phyloP scores from a whole-genome alignment of 2,797 vertebrate genomes.

The Anabas testudineus region DNA sequence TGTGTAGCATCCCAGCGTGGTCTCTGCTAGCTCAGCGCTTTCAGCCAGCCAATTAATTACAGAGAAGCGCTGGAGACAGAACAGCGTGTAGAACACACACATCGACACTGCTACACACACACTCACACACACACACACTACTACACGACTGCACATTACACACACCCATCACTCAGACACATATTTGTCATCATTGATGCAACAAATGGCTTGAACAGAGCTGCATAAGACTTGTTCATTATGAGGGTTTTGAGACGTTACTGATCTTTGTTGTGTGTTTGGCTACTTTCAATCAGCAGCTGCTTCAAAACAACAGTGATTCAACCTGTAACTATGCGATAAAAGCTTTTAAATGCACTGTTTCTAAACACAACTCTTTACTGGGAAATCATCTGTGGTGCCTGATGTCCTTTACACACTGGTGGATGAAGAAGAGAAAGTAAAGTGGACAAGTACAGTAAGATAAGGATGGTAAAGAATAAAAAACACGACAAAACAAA shows the following conservation, averaged over 20 bases:
- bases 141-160: slow-evolving; percentile 51
- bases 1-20: slow-evolving; percentile 64
- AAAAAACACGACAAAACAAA: neutral
- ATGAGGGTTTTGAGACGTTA: slow-evolving; percentile 40
- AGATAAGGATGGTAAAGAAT: neutral
- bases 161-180: slow-evolving; percentile 56
- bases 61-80: slow-evolving; percentile 76
- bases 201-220: slow-evolving; percentile 67
- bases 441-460: neutral
- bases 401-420: slow-evolving; percentile 4
- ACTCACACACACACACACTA: slow-evolving; percentile 41
- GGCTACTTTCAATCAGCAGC: slow-evolving; percentile 24
- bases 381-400: neutral
- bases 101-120: slow-evolving; percentile 41
- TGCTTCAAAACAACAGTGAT: slow-evolving; percentile 19
- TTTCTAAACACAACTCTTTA: slow-evolving; percentile 3
- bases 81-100: slow-evolving; percentile 71
- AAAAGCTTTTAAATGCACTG: slow-evolving; percentile 3
- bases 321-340: slow-evolving; percentile 8
- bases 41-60: slow-evolving; percentile 84
- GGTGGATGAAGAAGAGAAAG: neutral
- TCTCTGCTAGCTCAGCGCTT: slow-evolving; percentile 80
- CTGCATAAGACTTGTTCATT: slow-evolving; percentile 56
- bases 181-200: slow-evolving; percentile 70
- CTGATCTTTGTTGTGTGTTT: slow-evolving; percentile 42